A percentile compares a stretch with the other conserved stretches of the same genome.
phyloP scores from a whole-genome alignment of 2,797 vertebrate genomes.

The Micropoecilia bifurca region DNA sequence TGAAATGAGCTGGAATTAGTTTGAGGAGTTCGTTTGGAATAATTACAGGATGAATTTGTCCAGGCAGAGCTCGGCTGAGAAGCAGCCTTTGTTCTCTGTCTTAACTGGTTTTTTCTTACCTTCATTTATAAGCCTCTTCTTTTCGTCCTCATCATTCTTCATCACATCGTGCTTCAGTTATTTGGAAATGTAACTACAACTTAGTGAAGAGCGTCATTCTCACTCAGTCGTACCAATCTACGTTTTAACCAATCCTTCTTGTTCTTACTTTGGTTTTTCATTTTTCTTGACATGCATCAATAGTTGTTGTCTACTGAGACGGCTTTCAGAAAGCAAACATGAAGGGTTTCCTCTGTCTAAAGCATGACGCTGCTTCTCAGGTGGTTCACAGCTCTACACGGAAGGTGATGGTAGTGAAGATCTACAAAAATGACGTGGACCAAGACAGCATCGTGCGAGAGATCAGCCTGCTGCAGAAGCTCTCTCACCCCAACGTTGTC shows the following conservation, averaged over 20 bases:
- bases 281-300: background rate
- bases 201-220: background rate
- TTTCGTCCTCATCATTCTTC: background rate
- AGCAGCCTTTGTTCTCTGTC: background rate
- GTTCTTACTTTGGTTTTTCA: background rate
- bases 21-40: slow-evolving; percentile 3
- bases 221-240: background rate
- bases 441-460: slow-evolving; percentile 90
- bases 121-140: background rate
- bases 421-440: slow-evolving; percentile 90
- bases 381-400: slow-evolving; percentile 82
- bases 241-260: background rate
- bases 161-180: background rate
- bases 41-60: background rate
- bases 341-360: background rate
- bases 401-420: slow-evolving; percentile 91
- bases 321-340: too few species aligned
- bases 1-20: slow-evolving; percentile 45
- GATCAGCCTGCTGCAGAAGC: slow-evolving; percentile 90
- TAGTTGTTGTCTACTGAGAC: background rate
- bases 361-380: slow-evolving; percentile 55
- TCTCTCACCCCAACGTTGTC: slow-evolving; percentile 91
- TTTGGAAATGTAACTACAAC: background rate
- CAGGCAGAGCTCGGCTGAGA: background rate
- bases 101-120: background rate